Conservation (phyloP, 2,888 invertebrate species). For the Pteria penguin region DNA sequence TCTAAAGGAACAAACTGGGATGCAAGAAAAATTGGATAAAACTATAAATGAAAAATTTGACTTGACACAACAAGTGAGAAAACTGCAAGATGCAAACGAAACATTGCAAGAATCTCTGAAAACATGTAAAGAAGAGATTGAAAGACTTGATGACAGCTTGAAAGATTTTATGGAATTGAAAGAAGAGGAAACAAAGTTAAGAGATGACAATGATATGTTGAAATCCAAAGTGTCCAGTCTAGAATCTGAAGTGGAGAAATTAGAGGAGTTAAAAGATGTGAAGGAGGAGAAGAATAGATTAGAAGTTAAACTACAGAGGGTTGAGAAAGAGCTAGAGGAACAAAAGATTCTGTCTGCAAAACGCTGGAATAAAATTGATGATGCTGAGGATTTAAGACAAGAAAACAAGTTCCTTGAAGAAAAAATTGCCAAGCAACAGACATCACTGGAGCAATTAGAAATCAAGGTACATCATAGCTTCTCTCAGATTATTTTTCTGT, state of each 20-base stretch:
- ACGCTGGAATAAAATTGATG: slow-evolving; percentile 43
- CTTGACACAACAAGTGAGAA: slow-evolving; percentile 13
- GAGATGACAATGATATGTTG: slow-evolving; percentile 77
- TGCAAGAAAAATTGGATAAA: slow-evolving; percentile 49
- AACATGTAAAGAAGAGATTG: slow-evolving; percentile 41
- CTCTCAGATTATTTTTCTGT: too few relatives aligned
- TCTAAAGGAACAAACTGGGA: slow-evolving; percentile 36
- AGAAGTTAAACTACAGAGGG: slow-evolving; percentile 41
- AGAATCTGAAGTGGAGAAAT: slow-evolving; percentile 63
- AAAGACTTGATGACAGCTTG: slow-evolving; percentile 66
- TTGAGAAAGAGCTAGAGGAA: slow-evolving; percentile 46
- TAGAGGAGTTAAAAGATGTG: slow-evolving; percentile 78
- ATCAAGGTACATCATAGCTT: slow-evolving; percentile 34
- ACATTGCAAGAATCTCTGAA: slow-evolving; percentile 81
- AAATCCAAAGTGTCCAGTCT: slow-evolving; percentile 73
- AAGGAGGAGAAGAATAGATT: slow-evolving; percentile 71
- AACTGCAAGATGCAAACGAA: slow-evolving; percentile 61
- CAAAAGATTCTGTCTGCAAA: slow-evolving; percentile 39
- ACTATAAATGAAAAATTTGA: slow-evolving; percentile 40
- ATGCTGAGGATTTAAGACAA: slow-evolving; percentile 41
- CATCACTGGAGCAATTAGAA: slow-evolving; percentile 58
- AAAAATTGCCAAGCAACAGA: slow-evolving; percentile 79
- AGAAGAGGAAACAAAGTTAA: slow-evolving; percentile 28
- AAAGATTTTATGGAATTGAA: slow-evolving; percentile 36
- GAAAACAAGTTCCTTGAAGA: slow-evolving; percentile 56